A percentile compares a stretch with the other conserved stretches of the same genome.
Evolutionary conservation across 2,888 invertebrate species (phyloP).

Genomic region (Philaethria dido): DNA sequence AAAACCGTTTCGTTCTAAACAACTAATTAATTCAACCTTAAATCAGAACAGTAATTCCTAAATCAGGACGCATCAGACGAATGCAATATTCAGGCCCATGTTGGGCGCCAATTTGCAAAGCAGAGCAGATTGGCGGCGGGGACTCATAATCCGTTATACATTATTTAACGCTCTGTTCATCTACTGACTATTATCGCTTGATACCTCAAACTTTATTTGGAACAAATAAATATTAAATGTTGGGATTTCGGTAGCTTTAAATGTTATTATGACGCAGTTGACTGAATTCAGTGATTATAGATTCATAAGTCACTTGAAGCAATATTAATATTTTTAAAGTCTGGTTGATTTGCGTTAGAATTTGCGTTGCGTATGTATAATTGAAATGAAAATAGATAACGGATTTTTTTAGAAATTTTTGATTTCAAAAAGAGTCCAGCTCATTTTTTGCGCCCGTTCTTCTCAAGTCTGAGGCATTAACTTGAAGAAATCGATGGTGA

Average conservation of each 20-base stretch:
- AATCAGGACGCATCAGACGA: conserved; percentile 40
- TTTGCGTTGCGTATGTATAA: too few species aligned
- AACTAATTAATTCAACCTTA: conserved; percentile 42
- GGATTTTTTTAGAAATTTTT: too few species aligned
- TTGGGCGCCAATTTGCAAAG: conserved; percentile 46
- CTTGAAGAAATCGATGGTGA: too few species aligned
- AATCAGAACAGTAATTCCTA: conserved; percentile 41
- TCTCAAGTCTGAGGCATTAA: too few species aligned
- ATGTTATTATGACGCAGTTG: neutral
- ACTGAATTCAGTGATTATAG: too few species aligned
- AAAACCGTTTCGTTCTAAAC: conserved; percentile 37
- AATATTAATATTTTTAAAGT: too few species aligned
- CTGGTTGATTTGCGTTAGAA: too few species aligned
- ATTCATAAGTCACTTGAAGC: too few species aligned
- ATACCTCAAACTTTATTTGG: conserved; percentile 14
- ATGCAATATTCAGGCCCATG: conserved; percentile 49
- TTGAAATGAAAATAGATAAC: too few species aligned
- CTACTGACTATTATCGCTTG: conserved; percentile 26
- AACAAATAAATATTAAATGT: conserved; percentile 5
- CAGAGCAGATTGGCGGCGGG: conserved; percentile 45
- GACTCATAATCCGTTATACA: conserved; percentile 39
- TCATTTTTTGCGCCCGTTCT: too few species aligned
- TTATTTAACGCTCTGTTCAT: conserved; percentile 41
- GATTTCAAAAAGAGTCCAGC: too few species aligned
- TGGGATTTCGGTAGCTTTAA: neutral